These are phyloP conservation scores for Morus bassanus DNA, from an alignment of 2,797 vertebrate species.

Conservation along the genomic window DNA sequence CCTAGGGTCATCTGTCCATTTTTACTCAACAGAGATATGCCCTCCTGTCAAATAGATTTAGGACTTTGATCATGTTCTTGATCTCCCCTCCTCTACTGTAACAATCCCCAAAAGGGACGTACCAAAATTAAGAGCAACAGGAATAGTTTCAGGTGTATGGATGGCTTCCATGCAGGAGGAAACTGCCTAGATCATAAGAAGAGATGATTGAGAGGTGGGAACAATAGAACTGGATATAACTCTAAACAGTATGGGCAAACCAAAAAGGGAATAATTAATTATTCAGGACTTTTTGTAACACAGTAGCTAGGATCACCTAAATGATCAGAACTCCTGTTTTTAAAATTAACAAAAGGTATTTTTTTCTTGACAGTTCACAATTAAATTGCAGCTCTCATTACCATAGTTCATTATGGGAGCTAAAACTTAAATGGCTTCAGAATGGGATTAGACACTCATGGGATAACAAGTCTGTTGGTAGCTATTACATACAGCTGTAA, in stretches of 20 bases:
- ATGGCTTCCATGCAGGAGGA: background rate
- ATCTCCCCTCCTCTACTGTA: background rate
- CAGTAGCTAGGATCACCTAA: background rate
- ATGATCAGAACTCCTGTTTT: background rate
- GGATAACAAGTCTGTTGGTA: background rate
- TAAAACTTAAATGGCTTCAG: background rate
- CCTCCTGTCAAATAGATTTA: background rate
- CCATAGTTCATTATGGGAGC: background rate
- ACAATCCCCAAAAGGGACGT: background rate
- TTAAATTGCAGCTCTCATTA: background rate
- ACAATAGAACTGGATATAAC: background rate
- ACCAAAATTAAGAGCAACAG: background rate
- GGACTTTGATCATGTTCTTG: background rate
- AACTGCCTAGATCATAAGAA: background rate
- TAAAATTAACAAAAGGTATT: background rate
- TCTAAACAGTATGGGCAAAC: background rate
- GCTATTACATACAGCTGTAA: background rate
- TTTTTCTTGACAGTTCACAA: background rate
- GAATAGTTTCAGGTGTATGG: background rate
- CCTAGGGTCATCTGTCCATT: background rate
- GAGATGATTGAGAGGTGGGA: background rate
- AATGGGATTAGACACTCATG: background rate
- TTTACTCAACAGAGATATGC: background rate
- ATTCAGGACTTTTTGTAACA: background rate
- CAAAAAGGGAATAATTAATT: background rate